These are phyloP conservation scores for Cerceris rybyensis DNA, from an alignment of 2,888 invertebrate genomes.

Conservation along the genomic window DNA sequence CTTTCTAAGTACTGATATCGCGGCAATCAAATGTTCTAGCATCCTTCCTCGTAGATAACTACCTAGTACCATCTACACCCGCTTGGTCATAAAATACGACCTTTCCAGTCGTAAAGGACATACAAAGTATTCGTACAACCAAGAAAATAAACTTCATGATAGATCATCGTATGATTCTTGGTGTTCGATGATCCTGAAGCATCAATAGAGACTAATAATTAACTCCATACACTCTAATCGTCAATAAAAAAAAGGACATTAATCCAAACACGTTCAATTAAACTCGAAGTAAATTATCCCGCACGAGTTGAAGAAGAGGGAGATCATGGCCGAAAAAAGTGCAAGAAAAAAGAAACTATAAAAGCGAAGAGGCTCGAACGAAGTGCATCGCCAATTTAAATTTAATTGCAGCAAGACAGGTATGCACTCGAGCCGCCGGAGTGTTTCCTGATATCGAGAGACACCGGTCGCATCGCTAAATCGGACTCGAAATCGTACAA, in stretches of 20 bases:
- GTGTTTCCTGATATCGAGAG: background rate
- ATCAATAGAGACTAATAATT: background rate
- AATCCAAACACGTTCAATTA: background rate
- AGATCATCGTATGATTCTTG: too few species aligned
- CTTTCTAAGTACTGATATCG: conserved; percentile 14
- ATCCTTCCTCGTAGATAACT: conserved; percentile 33
- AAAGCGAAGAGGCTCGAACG: background rate
- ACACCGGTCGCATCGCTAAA: background rate
- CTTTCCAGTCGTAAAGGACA: background rate
- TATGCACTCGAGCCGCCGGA: background rate
- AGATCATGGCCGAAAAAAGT: background rate
- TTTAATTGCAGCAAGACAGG: background rate
- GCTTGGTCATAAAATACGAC: background rate
- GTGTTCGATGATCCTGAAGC: too few species aligned
- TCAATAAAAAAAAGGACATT: background rate
- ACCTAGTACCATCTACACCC: background rate
- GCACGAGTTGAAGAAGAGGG: background rate
- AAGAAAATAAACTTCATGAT: too few species aligned
- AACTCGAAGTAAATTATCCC: background rate
- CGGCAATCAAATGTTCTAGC: conserved; percentile 26
- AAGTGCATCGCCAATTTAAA: background rate
- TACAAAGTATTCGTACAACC: background rate
- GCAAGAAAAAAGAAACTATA: background rate
- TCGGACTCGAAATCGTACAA: conserved; percentile 51
- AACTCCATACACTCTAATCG: background rate